Base-by-base conservation (phyloP, 2,888 invertebrate genomes). In the Ditula angustiorana region DNA sequence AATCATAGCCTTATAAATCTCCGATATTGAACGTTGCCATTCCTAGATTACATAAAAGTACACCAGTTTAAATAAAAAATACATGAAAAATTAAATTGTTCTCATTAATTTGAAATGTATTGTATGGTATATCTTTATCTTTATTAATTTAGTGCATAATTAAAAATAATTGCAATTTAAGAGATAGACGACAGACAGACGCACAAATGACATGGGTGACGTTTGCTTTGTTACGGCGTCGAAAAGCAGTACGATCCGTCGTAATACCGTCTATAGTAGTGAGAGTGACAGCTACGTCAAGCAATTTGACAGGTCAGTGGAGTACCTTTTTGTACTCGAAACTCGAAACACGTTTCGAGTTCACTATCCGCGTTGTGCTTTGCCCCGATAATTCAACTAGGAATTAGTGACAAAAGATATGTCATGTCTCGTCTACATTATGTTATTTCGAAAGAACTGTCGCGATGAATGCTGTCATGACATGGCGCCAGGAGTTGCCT, bases 251-350 rank as follows among this genome's bases (percentile, higher is more conserved):
- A 33, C 30, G 23, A 30, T 19, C 21, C 13, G 7, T 26, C 13
- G 33, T 35, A 33, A 53, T 19, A 16, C 44, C 13, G 46, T 46
- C 23, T 44, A 46, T 46, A 57, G 57, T 30, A 57, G 57, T 46
- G 57, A 57, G 44, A 57, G 46, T 57, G 46, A 57, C 30, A 46
- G 16, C 21, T 52, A 2, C 21, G 44, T 46, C 57, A n/a, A 46
- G 30, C 5, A n/a, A 30, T 13, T 19, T 46, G 46, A 30, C 57
- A 46, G 21, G 30, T 46, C 56, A 21, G 13, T 28, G 24, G 4
- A 28, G 28, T 35, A 57, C 44, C 10, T 28, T 33, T 33, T 57
- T 57, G 30, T 46, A 46, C 41, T 41, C 26, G 10, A 26, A 35
- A 46, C 41, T 41, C 26, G 10, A 26, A 35, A 41, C 37, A 26